A percentile compares a stretch with the other conserved stretches of the same genome.
Evolutionary conservation across 2,888 invertebrate genomes (phyloP).

Genomic region (Geophilus truncorum): DNA sequence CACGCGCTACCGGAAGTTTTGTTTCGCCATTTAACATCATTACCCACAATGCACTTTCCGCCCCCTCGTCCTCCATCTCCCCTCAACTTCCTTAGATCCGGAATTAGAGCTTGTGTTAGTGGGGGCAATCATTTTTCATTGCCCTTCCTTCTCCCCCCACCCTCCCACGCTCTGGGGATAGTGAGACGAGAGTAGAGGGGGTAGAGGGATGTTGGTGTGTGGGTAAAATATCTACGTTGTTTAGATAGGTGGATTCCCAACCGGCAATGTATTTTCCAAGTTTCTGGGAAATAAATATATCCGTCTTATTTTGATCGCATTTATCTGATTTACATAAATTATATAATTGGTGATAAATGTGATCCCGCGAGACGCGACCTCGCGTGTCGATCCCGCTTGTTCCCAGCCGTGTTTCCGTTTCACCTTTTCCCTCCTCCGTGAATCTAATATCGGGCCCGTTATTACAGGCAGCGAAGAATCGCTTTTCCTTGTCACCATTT

Average conservation of each 20-base stretch:
- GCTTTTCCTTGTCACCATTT: slow-evolving; percentile 33
- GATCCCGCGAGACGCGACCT: neutral
- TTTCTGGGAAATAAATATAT: neutral
- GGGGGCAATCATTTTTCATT: neutral
- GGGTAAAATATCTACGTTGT: neutral
- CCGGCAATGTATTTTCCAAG: neutral
- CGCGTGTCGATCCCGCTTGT: neutral
- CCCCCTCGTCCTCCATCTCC: neutral
- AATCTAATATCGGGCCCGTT: slow-evolving; percentile 32
- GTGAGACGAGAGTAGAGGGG: neutral
- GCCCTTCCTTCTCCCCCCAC: neutral
- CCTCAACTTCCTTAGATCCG: neutral
- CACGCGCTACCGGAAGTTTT: neutral
- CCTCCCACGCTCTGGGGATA: neutral
- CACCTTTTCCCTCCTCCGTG: neutral
- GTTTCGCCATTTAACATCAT: slow-evolving; percentile 25
- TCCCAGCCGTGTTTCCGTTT: neutral
- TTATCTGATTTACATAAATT: neutral
- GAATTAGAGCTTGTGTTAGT: neutral
- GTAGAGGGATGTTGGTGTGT: neutral
- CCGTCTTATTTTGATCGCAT: neutral
- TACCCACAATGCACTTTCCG: neutral
- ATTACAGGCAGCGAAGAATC: slow-evolving; percentile 29
- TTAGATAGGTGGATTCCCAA: neutral
- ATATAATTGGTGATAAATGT: neutral